Conservation (phyloP, 2,113 vertebrate genomes). For the Mungos mungo region DNA sequence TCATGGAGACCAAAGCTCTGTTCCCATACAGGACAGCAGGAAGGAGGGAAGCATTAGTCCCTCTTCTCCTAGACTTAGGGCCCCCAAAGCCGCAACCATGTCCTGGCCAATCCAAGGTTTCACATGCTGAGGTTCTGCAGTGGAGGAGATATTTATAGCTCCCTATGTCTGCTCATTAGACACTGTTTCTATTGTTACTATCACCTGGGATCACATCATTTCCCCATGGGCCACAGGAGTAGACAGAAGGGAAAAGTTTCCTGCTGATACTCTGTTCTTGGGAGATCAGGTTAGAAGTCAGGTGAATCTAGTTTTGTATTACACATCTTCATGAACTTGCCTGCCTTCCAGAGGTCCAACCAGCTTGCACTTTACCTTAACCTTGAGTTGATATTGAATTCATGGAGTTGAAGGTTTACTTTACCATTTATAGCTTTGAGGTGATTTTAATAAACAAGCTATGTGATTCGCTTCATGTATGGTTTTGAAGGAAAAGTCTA, state of each 20-base stretch:
- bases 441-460: not conserved
- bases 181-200: too few species aligned
- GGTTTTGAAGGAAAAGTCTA: not conserved
- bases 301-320: not conserved
- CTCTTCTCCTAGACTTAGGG: not conserved
- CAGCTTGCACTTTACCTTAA: not conserved
- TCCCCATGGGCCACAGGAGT: not conserved
- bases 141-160: not conserved
- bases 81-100: not conserved
- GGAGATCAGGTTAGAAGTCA: not conserved
- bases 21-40: not conserved
- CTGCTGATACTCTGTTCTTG: not conserved
- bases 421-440: not conserved
- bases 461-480: not conserved
- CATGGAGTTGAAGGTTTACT: not conserved
- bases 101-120: rapidly evolving
- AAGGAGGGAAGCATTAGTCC: not conserved
- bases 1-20: not conserved
- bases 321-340: not conserved
- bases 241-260: not conserved
- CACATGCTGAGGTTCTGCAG: not conserved
- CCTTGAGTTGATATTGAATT: not conserved
- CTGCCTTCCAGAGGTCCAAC: too few species aligned
- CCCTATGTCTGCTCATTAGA: not conserved
- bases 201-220: not conserved